These are phyloP conservation scores for Stegastes partitus DNA, from an alignment of 2,113 vertebrate species.

Conservation along the genomic window DNA sequence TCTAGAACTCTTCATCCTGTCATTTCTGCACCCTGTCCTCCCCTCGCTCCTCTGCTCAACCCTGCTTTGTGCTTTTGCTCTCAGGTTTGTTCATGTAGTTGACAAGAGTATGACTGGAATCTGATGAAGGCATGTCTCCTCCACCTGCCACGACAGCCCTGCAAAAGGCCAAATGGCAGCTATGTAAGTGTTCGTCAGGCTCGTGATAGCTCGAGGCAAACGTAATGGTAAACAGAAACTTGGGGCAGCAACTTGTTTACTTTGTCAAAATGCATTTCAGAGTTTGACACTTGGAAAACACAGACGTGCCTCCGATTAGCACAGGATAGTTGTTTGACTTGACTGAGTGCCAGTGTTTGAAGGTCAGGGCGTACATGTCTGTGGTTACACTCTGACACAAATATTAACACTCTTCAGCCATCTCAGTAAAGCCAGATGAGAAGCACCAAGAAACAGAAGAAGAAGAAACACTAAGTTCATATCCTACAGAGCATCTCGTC, in stretches of 20 bases:
- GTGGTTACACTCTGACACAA: not conserved
- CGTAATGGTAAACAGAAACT: slow-evolving; percentile 26
- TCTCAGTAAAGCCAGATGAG: not conserved
- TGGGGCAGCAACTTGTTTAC: not conserved
- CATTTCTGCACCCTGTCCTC: not conserved
- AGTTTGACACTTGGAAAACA: not conserved
- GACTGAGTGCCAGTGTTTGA: no score
- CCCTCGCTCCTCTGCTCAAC: not conserved
- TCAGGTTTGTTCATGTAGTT: slow-evolving; percentile 69
- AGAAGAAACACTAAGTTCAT: no score
- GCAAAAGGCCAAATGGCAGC: slow-evolving; percentile 9
- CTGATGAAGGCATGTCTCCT: slow-evolving; percentile 37
- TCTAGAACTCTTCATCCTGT: not conserved
- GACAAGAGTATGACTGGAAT: slow-evolving; percentile 65
- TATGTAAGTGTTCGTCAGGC: slow-evolving; percentile 32
- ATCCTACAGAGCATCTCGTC: no score
- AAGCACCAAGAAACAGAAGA: no score
- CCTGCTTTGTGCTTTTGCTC: not conserved
- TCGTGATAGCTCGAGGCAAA: slow-evolving; percentile 12
- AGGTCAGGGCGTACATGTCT: not conserved
- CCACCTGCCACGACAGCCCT: slow-evolving; percentile 45
- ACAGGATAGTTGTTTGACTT: not conserved
- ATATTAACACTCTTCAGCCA: no score
- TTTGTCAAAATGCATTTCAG: slow-evolving; percentile 1
- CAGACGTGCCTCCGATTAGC: not conserved